Percentiles rank a stretch among this genome's conserved stretches.
These are phyloP conservation scores for Notechis scutatus DNA, from an alignment of 2,113 vertebrate genomes.

Conservation along the genomic window DNA sequence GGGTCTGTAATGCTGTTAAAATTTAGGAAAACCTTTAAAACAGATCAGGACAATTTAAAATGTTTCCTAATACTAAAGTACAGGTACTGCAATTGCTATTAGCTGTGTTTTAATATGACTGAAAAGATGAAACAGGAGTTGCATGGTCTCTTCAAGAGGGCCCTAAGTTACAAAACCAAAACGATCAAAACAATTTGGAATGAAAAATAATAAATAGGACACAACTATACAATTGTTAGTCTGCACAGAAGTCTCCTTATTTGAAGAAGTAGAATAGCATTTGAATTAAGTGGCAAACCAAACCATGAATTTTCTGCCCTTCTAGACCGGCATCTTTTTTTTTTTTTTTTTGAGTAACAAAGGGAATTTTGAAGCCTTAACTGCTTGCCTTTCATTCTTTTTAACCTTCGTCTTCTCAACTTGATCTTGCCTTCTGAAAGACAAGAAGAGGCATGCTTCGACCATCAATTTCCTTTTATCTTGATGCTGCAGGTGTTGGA, in stretches of 20 bases:
- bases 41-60: neutral
- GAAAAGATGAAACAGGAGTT: neutral
- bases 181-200: neutral
- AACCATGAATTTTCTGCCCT: neutral
- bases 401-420: neutral
- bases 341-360: neutral
- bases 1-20: neutral
- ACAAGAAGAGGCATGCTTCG: neutral
- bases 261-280: neutral
- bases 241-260: neutral
- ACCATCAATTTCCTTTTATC: neutral
- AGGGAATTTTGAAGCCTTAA: neutral
- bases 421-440: neutral
- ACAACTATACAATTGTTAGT: neutral
- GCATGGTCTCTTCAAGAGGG: neutral
- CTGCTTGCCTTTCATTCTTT: neutral
- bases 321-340: neutral
- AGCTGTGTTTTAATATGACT: neutral
- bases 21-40: neutral
- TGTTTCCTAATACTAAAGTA: neutral
- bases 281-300: neutral
- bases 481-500: conserved; percentile 66
- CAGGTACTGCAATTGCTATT: neutral
- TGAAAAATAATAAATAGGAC: neutral
- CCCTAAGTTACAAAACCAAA: neutral